phyloP scores from a whole-genome alignment of 2,888 invertebrate genomes.

The Macrosiphum euphorbiae region DNA sequence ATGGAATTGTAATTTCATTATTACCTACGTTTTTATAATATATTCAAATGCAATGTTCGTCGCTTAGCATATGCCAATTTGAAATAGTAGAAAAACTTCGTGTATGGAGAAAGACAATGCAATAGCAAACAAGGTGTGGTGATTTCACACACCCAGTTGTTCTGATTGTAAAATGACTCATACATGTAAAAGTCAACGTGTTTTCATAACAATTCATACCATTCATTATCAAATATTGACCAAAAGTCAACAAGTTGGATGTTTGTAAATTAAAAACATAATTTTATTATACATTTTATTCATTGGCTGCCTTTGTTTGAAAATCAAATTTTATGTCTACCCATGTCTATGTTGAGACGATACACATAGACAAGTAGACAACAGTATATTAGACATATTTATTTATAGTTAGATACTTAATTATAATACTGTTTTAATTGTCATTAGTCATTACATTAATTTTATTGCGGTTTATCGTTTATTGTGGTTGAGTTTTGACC shows the following conservation, averaged over 20 bases:
- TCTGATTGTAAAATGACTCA: constrained; percentile 50
- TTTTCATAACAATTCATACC: background rate
- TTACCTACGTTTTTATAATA: background rate
- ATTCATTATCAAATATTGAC: background rate
- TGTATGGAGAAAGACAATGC: constrained; percentile 21
- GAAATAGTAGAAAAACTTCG: background rate
- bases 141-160: constrained; percentile 27
- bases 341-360: background rate
- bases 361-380: background rate
- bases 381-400: background rate
- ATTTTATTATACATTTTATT: background rate
- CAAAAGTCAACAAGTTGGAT: background rate
- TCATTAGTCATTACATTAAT: background rate
- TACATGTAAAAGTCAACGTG: constrained; percentile 18
- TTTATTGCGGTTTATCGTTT: constrained; percentile 21
- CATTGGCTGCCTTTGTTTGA: background rate
- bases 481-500: constrained; percentile 6
- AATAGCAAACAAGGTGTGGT: constrained; percentile 31
- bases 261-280: background rate
- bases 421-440: background rate
- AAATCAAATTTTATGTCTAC: background rate
- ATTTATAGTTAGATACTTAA: background rate
- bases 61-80: background rate
- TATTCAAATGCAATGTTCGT: background rate
- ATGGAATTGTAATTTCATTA: background rate